Evolutionary conservation across 2,113 vertebrate species (phyloP).

Genomic region (Chaetorhynchus papuensis): DNA sequence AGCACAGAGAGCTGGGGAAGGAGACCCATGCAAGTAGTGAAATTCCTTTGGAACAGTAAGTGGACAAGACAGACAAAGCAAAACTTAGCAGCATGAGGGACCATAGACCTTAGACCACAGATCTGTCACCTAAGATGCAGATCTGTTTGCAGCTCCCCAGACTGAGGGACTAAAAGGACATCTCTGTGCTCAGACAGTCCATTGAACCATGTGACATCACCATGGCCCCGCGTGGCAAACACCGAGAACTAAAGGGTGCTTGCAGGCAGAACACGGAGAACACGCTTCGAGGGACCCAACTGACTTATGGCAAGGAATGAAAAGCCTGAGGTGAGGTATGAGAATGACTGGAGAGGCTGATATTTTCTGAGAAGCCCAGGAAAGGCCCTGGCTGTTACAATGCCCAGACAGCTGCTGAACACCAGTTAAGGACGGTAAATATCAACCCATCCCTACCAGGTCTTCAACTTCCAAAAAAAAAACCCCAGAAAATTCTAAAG

Average conservation of each 20-base stretch:
- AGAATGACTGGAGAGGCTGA: neutral
- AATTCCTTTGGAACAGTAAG: neutral
- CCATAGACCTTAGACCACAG: neutral
- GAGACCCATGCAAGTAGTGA: neutral
- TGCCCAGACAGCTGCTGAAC: neutral
- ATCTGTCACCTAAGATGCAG: neutral
- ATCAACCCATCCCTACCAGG: neutral
- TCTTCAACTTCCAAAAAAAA: neutral
- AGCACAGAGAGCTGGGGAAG: neutral
- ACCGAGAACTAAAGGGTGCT: neutral
- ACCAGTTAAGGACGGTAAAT: neutral
- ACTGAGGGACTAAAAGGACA: neutral
- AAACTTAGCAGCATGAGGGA: neutral
- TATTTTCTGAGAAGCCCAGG: neutral
- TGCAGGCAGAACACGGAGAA: neutral
- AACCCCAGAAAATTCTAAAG: neutral
- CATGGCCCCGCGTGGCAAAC: neutral
- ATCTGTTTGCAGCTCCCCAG: neutral
- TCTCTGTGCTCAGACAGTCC: neutral
- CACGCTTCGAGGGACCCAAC: rapidly evolving
- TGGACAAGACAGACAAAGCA: neutral
- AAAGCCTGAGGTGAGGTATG: neutral
- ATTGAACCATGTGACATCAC: neutral
- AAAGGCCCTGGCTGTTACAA: neutral
- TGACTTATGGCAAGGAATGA: neutral